These are phyloP conservation scores for Glyptemys insculpta DNA, from an alignment of 2,797 vertebrate species.

Conservation along the genomic window DNA sequence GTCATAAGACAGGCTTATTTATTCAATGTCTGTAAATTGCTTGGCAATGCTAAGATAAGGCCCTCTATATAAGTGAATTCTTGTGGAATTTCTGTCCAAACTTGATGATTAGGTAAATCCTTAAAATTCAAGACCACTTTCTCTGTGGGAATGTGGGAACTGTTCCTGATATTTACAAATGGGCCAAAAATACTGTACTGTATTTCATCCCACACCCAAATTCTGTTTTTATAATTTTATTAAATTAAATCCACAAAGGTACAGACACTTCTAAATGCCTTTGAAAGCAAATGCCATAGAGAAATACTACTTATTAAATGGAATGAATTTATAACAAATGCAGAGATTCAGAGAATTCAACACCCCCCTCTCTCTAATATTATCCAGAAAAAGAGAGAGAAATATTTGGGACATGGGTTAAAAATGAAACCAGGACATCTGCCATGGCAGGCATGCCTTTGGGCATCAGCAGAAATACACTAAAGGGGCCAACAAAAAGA, in stretches of 20 bases:
- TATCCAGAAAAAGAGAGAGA: background rate
- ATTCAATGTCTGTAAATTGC: background rate
- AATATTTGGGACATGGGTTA: background rate
- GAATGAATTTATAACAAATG: rapidly evolving
- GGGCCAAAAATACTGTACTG: background rate
- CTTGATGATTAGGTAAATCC: background rate
- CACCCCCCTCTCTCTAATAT: background rate
- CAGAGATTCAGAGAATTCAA: background rate
- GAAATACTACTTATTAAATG: background rate
- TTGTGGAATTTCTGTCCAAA: background rate
- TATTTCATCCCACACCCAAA: background rate
- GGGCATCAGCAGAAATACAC: background rate
- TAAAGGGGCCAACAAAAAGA: background rate
- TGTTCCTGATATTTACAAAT: background rate
- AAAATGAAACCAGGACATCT: background rate
- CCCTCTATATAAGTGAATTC: background rate
- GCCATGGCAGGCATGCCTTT: background rate
- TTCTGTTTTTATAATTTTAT: background rate
- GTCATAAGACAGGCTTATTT: background rate
- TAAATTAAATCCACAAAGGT: background rate
- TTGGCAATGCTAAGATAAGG: background rate
- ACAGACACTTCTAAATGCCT: background rate
- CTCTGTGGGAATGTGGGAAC: background rate
- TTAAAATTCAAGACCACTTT: background rate
- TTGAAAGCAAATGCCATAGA: background rate